These are phyloP conservation scores for Catagonus wagneri DNA, from an alignment of 2,113 vertebrate genomes.

Conservation along the genomic window DNA sequence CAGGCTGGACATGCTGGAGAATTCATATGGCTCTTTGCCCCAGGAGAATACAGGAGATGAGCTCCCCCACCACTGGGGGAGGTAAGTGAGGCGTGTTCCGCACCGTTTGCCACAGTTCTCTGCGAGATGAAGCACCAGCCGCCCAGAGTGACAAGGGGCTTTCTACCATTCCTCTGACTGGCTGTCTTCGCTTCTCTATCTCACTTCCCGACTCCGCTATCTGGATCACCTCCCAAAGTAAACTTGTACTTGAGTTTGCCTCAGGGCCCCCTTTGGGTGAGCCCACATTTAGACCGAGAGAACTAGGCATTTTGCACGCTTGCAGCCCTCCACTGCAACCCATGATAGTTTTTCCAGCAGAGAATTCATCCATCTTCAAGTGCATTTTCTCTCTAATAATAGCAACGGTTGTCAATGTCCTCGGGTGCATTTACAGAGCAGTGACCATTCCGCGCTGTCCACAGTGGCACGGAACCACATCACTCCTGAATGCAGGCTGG, in stretches of 20 bases:
- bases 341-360: background rate
- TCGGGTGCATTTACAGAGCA: background rate
- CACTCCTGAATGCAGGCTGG: background rate
- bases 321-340: background rate
- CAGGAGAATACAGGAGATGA: background rate
- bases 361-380: background rate
- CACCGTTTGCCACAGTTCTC: background rate
- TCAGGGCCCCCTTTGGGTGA: background rate
- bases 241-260: conserved; percentile 1
- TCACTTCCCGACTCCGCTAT: background rate
- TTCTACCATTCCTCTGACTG: background rate
- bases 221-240: background rate
- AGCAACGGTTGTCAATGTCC: background rate
- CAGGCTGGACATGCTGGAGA: background rate
- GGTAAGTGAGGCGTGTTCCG: background rate
- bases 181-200: background rate
- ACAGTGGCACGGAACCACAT: background rate
- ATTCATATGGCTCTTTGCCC: background rate
- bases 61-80: background rate
- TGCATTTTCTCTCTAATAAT: background rate
- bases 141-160: background rate
- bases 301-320: background rate
- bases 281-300: background rate
- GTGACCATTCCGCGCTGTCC: background rate
- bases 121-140: background rate